Base-by-base conservation (phyloP, 2,888 invertebrate genomes). In the Parelbella ahira region DNA sequence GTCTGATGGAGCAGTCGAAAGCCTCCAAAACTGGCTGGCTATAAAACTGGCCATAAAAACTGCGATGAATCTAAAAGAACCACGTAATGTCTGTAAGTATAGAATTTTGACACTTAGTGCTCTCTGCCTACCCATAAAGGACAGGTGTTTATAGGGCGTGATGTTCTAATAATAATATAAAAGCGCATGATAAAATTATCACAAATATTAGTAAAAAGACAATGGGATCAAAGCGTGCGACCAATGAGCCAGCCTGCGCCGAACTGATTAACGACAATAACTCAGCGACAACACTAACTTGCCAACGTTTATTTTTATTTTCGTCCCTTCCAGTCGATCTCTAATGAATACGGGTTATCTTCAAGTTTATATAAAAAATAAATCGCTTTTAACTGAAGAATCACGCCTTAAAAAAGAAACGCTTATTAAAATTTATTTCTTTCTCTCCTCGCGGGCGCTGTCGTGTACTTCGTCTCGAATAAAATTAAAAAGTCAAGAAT, bases 361-460 rank as follows among this genome's bases (percentile, higher is more conserved):
- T 80, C 72, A 73, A 80, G 79, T 76, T 82, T 77, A 82, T 83
- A 86, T 82, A 86, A 83, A 84, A 87, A 86, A 86, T 84, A 86
- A 86, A 84, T 84, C 82, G 84, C 81, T 83, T 77, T 84, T 81
- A 82, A 82, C 87, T 86, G 82, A 86, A 82, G 87, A 86, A 86
- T 87, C 87, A 87, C 87, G 86, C 87, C 83, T 86, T 84, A 80
- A 86, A 86, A 87, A 87, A 84, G 77, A 80, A 86, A 83, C 81
- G 83, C 83, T 87, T 86, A 87, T 86, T 86, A 87, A 86, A 86
- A 87, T 87, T 87, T 87, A 87, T 87, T 86, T 86, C 86, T 83
- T 79, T 84, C 83, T 83, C 82, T 80, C 68, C 68, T 72, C 81
- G 77, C 77, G 73, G 43, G 78, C 77, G 67, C 77, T 78, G 87